These are phyloP conservation scores for Taxidea taxus DNA, from an alignment of 2,113 vertebrate genomes.

Conservation along the genomic window DNA sequence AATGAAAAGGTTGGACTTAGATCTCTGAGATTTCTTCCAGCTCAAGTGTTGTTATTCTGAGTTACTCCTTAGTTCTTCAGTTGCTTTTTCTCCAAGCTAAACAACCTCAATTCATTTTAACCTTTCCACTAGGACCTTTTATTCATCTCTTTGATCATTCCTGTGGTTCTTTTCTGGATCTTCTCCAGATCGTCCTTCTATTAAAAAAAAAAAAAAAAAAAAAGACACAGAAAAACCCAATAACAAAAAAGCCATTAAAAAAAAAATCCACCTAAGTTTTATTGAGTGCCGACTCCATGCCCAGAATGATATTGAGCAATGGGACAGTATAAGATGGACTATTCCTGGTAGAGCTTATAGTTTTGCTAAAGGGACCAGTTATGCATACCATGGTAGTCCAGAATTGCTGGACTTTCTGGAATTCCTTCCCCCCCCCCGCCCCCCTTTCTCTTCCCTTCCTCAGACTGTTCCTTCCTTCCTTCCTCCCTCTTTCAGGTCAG, in stretches of 20 bases:
- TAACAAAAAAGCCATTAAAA: neutral
- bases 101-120: constrained; percentile 68
- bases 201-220: constrained; percentile 32
- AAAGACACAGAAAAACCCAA: neutral
- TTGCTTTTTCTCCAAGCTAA: constrained; percentile 73
- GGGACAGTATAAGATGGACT: neutral
- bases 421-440: too few relatives aligned
- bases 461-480: rapidly evolving
- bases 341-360: constrained; percentile 42
- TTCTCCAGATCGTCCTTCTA: constrained; percentile 60
- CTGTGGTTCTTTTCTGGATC: constrained; percentile 68
- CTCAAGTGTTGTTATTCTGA: constrained; percentile 64
- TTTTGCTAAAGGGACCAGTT: constrained; percentile 11
- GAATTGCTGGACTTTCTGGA: neutral
- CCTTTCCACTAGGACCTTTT: constrained; percentile 74
- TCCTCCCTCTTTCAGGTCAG: neutral
- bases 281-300: constrained; percentile 45
- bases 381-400: neutral
- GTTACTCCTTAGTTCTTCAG: constrained; percentile 64
- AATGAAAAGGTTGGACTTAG: constrained; percentile 50
- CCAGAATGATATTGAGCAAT: constrained; percentile 48
- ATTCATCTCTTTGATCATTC: constrained; percentile 72
- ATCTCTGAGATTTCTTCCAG: constrained; percentile 60
- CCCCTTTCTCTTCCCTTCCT: too few relatives aligned
- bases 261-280: constrained; percentile 55